Base-by-base conservation (phyloP, 1,140 invertebrate genomes). In the Thereuonema tuberculata region DNA sequence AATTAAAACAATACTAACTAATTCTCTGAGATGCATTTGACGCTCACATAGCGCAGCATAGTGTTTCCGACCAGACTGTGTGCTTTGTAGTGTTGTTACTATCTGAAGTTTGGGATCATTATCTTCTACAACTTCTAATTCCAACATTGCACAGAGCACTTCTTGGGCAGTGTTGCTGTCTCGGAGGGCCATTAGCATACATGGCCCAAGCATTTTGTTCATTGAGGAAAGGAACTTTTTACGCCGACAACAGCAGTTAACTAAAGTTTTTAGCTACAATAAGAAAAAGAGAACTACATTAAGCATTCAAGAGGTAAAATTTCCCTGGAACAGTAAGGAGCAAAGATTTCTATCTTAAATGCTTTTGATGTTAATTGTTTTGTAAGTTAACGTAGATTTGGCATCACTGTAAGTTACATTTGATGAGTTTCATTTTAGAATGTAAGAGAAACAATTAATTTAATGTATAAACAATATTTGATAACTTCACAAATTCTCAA, bases 11-110 rank as follows among this genome's bases (percentile, higher is more conserved):
- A 9, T 0, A 68, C 75, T 69, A 70, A 89, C 86, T 77, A 89
- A 68, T 74, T 86, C 82, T 67, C 82, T 78, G n/a, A 90, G 78
- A 67, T 84, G 84, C 62, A 82, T 78, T 72, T 87, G 84, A 61
- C 83, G 72, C 64, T 86, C 82, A 70, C 85, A 89, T 17, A 89
- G 77, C 24, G 82, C 82, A 48, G 77, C 77, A 66, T 89, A 90
- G 69, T 81, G 80, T 61, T 78, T 76, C 66, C 82, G 81, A 5
- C 87, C 87, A 17, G 80, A 76, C 14, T 78, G 71, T 15, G 87
- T 89, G 29, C 81, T 85, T 68, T 89, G 85, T 31, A 90, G 76
- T 1, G 86, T 84, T n/a, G 84, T 86, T 21, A 87, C 84, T 62
- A 87, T 83, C 73, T 89, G 86, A 62, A 87, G 70, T 66, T 84